Conservation (phyloP, 37 sponge, comb jelly and placozoan species). For the Chondrilla cf. caribensis region DNA sequence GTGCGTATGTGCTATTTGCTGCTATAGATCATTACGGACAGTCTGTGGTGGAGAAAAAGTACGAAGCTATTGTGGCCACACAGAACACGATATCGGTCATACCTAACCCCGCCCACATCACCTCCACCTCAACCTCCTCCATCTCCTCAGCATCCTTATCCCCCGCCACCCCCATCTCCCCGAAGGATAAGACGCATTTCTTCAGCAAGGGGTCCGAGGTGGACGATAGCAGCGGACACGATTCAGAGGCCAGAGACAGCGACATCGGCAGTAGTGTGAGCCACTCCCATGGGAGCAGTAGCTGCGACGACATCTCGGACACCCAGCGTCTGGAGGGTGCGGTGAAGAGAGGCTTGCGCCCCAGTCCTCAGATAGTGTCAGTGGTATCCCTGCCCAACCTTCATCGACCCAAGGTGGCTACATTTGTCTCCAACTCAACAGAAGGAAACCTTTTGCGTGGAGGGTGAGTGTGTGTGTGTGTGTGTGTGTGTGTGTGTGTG, state of each 20-base stretch:
- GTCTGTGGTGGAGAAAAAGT: too few relatives aligned
- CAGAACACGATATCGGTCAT: too few relatives aligned
- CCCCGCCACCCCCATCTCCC: slow-evolving; percentile 15
- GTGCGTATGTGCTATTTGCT: too few relatives aligned
- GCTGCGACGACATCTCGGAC: slow-evolving; percentile 57
- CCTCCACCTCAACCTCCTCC: slow-evolving; percentile 17
- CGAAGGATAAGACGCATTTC: neutral
- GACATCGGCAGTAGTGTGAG: neutral
- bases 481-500: neutral
- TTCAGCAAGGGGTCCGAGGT: slow-evolving; percentile 7
- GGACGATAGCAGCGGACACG: slow-evolving; percentile 21
- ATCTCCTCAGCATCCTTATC: neutral
- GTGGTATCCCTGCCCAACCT: slow-evolving; percentile 64
- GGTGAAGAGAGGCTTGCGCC: slow-evolving; percentile 30
- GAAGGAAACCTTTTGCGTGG: neutral
- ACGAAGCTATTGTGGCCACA: too few relatives aligned
- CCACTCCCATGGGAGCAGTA: slow-evolving; percentile 3
- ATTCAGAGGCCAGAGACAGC: neutral
- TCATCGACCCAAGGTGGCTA: neutral
- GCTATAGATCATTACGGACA: too few relatives aligned
- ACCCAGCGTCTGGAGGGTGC: neutral
- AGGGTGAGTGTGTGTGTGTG: neutral
- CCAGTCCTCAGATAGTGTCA: slow-evolving; percentile 39
- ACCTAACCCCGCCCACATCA: too few relatives aligned
- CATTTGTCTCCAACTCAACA: neutral